A percentile compares a stretch with the other conserved stretches of the same genome.
Evolutionary conservation across 1,140 invertebrate species (phyloP).

Genomic region (Hesperophylax magnus): DNA sequence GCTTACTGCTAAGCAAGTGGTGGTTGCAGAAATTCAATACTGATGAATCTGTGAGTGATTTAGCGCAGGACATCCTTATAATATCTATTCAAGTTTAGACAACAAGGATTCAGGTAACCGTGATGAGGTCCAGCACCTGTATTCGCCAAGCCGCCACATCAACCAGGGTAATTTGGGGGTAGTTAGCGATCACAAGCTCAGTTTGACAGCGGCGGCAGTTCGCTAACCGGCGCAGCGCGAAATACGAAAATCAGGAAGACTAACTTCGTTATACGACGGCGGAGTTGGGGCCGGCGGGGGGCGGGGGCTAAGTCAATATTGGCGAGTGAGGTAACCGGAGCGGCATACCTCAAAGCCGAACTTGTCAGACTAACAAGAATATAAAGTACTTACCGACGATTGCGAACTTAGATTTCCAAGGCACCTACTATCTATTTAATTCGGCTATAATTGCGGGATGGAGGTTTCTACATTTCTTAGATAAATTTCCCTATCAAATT

Average conservation of each 20-base stretch:
- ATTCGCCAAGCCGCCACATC: too few relatives aligned
- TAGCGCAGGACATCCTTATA: too few relatives aligned
- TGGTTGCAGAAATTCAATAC: too few relatives aligned
- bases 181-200: background rate
- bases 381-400: background rate
- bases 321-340: slow-evolving; percentile 26
- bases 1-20: too few relatives aligned
- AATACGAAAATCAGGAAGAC: slow-evolving; percentile 11
- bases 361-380: slow-evolving; percentile 1
- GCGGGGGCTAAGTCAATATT: slow-evolving; percentile 26
- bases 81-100: too few relatives aligned
- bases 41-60: too few relatives aligned
- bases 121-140: too few relatives aligned
- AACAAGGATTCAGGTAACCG: too few relatives aligned
- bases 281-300: background rate
- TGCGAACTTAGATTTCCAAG: background rate
- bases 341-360: background rate
- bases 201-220: background rate
- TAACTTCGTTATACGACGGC: slow-evolving; percentile 19
- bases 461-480: too few relatives aligned
- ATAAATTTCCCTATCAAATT: too few relatives aligned
- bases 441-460: too few relatives aligned
- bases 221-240: slow-evolving; percentile 2
- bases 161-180: background rate
- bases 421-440: too few relatives aligned